Base-by-base conservation (phyloP, 2,113 vertebrate genomes). In the Campylomormyrus numenius region DNA sequence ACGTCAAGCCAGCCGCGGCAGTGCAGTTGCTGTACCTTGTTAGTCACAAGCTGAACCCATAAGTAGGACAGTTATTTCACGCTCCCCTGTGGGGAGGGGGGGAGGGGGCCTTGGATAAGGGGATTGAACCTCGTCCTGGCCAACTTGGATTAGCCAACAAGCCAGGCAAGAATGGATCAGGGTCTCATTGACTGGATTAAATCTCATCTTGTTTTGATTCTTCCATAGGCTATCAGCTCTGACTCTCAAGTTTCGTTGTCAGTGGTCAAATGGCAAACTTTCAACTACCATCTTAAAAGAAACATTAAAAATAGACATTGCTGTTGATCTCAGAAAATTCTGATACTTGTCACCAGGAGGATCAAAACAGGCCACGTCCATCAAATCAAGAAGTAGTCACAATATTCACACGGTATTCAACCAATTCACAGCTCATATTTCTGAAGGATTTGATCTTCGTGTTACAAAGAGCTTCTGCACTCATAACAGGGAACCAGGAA, bases 31-130 rank as follows among this genome's bases (percentile, higher is more conserved):
- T 2, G 11, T 39, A 42, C 52, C 52, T 84, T 27, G 77, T 50
- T 49, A 89, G 52, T 52, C 19, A 46, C 8, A 13, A 31, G 53
- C 50, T 85, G 13, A 15, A 27, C 5, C 39, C 27, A 52, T 62
- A 89, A 89, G 80, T 89, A 89, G 89, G 89, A 85, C 89, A 89
- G 89, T 48, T 46, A 85, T 87, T 89, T 89, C 21, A 48, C 17
- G n/a, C 42, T 89, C 77, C 77, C 89, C 7, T 48, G 49, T 62
- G 13, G 31, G 8, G n/a, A 6, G 24, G 11, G 50, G 85, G 48
- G 3, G 48, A 5, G 39, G 45, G 87, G 27, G 27, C 19, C 46
- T 21, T 10, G 27, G 10, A 35, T 89, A 83, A 83, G 88, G 88
- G 80, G 89, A 31, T 58, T 45, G 49, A 24, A 42, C 89, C 21